Percentiles rank a stretch among this genome's conserved stretches.
phyloP scores from a whole-genome alignment of 2,797 vertebrate genomes.

The Gallinago nigripennis region DNA sequence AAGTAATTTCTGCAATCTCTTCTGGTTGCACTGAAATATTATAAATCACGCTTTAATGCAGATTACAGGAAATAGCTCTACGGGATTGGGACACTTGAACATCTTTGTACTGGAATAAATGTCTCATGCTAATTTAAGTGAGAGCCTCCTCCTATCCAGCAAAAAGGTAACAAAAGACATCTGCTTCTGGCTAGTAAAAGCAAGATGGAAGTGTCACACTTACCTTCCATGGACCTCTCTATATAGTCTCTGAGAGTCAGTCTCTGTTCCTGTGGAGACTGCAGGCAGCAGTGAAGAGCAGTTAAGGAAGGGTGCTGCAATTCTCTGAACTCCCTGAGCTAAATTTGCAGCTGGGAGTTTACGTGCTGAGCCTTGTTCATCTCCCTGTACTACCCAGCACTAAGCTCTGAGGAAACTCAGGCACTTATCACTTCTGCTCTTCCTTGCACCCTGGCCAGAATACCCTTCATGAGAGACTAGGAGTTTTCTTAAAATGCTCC shows the following conservation, averaged over 20 bases:
- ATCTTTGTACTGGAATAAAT: neutral
- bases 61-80: neutral
- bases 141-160: neutral
- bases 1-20: neutral
- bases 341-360: neutral
- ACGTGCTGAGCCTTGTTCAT: neutral
- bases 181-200: neutral
- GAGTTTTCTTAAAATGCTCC: neutral
- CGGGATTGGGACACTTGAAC: neutral
- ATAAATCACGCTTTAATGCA: neutral
- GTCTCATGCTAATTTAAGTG: neutral
- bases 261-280: neutral
- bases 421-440: neutral
- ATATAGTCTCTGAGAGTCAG: neutral
- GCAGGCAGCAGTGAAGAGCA: neutral
- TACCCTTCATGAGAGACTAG: neutral
- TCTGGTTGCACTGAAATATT: neutral
- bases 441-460: neutral
- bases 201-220: neutral
- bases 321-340: neutral
- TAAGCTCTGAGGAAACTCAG: neutral
- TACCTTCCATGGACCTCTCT: neutral
- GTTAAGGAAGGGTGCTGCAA: neutral
- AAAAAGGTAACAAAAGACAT: neutral
- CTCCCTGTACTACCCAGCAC: accelerated